Evolutionary conservation across 2,797 vertebrate species (phyloP).

Genomic region (Ctenochaetus hawaiiensis): DNA sequence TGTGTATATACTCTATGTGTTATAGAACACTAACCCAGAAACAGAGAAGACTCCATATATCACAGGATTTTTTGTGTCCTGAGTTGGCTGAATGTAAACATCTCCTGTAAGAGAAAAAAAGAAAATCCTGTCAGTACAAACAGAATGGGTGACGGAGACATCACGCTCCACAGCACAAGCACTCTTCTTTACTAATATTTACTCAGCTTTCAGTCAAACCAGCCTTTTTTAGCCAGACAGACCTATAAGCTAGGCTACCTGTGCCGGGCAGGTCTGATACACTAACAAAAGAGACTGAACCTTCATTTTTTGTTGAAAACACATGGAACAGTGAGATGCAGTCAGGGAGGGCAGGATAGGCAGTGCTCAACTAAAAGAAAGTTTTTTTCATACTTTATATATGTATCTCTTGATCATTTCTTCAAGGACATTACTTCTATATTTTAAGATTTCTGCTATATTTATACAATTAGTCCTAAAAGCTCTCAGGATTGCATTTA

Average conservation of each 20-base stretch:
- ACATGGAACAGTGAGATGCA: constrained; percentile 2
- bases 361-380: no score
- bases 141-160: constrained; percentile 39
- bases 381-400: no score
- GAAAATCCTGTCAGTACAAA: constrained; percentile 53
- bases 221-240: constrained; percentile 19
- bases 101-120: constrained; percentile 87
- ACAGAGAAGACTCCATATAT: constrained; percentile 98
- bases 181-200: constrained; percentile 66
- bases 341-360: no score
- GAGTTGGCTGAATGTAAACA: constrained; percentile 97
- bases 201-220: constrained; percentile 60
- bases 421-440: no score
- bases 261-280: background rate
- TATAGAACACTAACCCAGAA: constrained; percentile 89
- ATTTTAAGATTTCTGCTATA: no score
- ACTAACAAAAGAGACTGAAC: constrained; percentile 19
- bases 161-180: constrained; percentile 40
- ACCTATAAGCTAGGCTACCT: constrained; percentile 31
- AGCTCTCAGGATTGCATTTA: no score
- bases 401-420: no score
- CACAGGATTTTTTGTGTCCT: constrained; percentile 96
- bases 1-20: background rate
- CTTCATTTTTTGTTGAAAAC: constrained; percentile 39
- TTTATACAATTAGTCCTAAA: no score